Evolutionary conservation across 2,113 vertebrate genomes (phyloP).

Genomic region (Seriola quinqueradiata): DNA sequence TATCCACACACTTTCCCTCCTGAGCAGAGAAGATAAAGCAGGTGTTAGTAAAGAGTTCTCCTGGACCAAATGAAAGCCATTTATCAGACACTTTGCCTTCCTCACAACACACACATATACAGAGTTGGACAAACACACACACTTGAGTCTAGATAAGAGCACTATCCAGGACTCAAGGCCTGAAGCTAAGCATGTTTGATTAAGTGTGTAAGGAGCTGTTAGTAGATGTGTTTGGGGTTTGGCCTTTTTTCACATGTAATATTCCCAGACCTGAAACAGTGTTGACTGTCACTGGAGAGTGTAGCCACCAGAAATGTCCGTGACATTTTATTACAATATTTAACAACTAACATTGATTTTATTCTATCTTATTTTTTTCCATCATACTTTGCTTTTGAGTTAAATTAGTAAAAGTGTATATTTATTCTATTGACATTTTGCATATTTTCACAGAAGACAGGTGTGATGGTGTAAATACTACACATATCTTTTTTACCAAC

Average conservation of each 20-base stretch:
- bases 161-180: slow-evolving; percentile 49
- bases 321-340: not conserved
- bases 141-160: slow-evolving; percentile 54
- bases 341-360: not conserved
- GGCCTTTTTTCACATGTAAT: slow-evolving; percentile 23
- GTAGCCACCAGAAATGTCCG: not conserved
- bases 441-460: not conserved
- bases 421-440: not conserved
- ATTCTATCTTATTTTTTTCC: not conserved
- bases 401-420: not conserved
- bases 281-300: slow-evolving; percentile 7
- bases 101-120: slow-evolving; percentile 36
- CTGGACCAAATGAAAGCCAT: slow-evolving; percentile 74
- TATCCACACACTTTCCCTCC: slow-evolving; percentile 38
- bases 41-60: slow-evolving; percentile 72
- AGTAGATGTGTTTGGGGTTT: slow-evolving; percentile 39
- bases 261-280: slow-evolving; percentile 29
- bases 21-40: slow-evolving; percentile 72
- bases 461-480: not conserved
- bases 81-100: slow-evolving; percentile 70
- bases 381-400: not conserved
- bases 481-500: too few species aligned
- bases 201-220: slow-evolving; percentile 64
- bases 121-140: slow-evolving; percentile 37
- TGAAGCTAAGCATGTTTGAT: slow-evolving; percentile 67